Conservation (phyloP, 2,113 vertebrate species). For the Platichthys flesus region DNA sequence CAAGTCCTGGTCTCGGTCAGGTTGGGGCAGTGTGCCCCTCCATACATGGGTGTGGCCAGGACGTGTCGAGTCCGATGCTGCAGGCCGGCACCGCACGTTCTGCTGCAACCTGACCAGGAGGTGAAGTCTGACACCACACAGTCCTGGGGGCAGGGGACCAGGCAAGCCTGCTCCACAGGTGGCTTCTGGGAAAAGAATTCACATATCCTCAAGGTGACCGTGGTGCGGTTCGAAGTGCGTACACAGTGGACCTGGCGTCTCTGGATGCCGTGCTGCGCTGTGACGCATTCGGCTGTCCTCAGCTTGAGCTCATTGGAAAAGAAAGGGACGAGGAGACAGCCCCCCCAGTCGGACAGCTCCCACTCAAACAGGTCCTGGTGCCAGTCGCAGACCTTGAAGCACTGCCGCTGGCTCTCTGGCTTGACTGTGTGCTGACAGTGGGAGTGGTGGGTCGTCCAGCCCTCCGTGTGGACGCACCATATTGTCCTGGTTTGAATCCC, state of each 20-base stretch:
- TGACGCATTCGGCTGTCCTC: slow-evolving; percentile 83
- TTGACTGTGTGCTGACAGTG: slow-evolving; percentile 87
- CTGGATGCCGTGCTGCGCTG: slow-evolving; percentile 93
- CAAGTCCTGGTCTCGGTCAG: slow-evolving; percentile 89
- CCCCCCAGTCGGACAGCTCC: slow-evolving; percentile 91
- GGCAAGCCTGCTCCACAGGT: slow-evolving; percentile 89
- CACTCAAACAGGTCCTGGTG: slow-evolving; percentile 93
- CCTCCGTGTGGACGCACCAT: slow-evolving; percentile 93
- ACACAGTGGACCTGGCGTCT: slow-evolving; percentile 86
- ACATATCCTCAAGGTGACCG: slow-evolving; percentile 86
- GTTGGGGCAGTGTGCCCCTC: slow-evolving; percentile 89
- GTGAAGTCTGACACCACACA: slow-evolving; percentile 93
- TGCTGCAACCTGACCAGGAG: slow-evolving; percentile 88
- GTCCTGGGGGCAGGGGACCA: slow-evolving; percentile 93
- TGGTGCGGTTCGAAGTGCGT: slow-evolving; percentile 87
- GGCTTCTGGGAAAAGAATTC: slow-evolving; percentile 90
- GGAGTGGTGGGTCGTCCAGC: slow-evolving; percentile 90
- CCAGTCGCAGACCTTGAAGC: slow-evolving; percentile 96
- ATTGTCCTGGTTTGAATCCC: slow-evolving; percentile 88
- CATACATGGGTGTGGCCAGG: slow-evolving; percentile 89
- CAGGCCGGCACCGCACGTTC: slow-evolving; percentile 80
- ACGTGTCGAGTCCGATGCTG: slow-evolving; percentile 88
- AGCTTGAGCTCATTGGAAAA: slow-evolving; percentile 73
- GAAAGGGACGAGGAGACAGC: slow-evolving; percentile 81
- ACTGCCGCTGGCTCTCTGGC: slow-evolving; percentile 88